Conservation (phyloP, 2,113 vertebrate species). For the Sinocyclocheilus anshuiensis region DNA sequence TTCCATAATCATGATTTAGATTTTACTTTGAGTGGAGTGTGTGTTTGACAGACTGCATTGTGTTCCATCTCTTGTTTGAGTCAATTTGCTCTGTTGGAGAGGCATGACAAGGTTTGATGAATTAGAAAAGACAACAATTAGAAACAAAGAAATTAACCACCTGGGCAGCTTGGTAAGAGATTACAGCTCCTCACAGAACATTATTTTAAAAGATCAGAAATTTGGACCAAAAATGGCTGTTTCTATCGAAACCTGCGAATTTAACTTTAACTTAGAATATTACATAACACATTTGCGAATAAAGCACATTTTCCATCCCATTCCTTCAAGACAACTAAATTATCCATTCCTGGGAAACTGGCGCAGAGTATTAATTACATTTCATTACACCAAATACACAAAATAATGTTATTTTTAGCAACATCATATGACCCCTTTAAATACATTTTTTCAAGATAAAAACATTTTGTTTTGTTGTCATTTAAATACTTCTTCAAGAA, state of each 20-base stretch:
- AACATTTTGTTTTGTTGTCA: background rate
- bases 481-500: background rate
- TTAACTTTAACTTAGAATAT: background rate
- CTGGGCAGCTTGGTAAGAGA: background rate
- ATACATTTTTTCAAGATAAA: too few relatives aligned
- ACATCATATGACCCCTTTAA: too few relatives aligned
- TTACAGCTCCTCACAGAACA: background rate
- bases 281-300: too few relatives aligned
- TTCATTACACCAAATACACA: too few relatives aligned
- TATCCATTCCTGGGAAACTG: too few relatives aligned
- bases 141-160: background rate
- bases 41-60: slow-evolving; percentile 1
- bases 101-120: slow-evolving; percentile 24
- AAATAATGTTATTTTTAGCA: too few relatives aligned
- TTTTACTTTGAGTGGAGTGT: background rate
- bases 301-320: too few relatives aligned
- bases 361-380: too few relatives aligned
- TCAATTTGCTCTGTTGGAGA: slow-evolving; percentile 9
- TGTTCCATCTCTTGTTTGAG: background rate
- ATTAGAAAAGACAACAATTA: slow-evolving; percentile 31
- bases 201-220: background rate
- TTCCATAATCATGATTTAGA: slow-evolving; percentile 1
- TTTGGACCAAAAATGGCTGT: background rate
- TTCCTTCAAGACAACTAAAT: too few relatives aligned
- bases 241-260: background rate